Conservation (phyloP, 2,797 vertebrate species). For the Margarornis squamiger region DNA sequence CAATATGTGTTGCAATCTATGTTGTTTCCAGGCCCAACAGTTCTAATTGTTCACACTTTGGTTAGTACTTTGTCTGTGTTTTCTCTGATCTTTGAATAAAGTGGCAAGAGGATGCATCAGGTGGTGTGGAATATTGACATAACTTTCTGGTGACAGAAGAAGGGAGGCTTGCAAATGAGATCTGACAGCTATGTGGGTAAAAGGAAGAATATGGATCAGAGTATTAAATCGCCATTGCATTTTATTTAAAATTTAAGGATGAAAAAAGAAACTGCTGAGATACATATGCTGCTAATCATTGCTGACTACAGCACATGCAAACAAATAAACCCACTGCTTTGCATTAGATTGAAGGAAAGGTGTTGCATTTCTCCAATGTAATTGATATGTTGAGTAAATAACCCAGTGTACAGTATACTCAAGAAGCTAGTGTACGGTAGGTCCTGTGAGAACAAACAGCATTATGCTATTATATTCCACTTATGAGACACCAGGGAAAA, state of each 20-base stretch:
- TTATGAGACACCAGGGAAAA: background rate
- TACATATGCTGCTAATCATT: background rate
- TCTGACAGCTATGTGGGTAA: background rate
- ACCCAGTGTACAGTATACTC: background rate
- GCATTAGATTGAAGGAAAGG: background rate
- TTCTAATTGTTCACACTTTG: background rate
- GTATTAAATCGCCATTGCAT: background rate
- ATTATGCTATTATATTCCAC: background rate
- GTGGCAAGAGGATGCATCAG: background rate
- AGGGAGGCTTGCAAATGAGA: background rate
- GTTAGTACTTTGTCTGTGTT: background rate
- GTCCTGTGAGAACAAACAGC: background rate
- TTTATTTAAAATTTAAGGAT: slow-evolving; percentile 5
- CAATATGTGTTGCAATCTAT: background rate
- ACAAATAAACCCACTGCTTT: background rate
- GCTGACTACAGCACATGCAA: background rate
- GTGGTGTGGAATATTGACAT: background rate
- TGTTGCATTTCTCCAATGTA: background rate
- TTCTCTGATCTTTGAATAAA: slow-evolving; percentile 5
- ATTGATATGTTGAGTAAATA: background rate
- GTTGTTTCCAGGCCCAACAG: background rate
- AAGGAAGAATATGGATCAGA: background rate
- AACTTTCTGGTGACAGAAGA: slow-evolving; percentile 19
- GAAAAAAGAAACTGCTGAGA: background rate
- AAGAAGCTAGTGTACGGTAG: background rate